phyloP scores from a whole-genome alignment of 2,113 vertebrate genomes.

The Ia io region DNA sequence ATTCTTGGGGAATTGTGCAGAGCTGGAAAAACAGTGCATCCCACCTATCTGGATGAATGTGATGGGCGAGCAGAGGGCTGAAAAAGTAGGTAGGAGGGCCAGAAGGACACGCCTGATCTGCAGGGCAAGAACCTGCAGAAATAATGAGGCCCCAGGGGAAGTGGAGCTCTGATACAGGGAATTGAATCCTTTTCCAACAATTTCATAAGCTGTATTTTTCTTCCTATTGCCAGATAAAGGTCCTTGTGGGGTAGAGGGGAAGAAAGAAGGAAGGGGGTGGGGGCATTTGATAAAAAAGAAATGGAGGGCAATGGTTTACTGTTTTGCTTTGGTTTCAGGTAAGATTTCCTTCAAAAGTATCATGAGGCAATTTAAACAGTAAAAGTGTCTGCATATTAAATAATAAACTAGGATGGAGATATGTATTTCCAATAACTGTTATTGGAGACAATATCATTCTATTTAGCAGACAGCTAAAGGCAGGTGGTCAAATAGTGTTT shows the following conservation, averaged over 20 bases:
- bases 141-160: conserved; percentile 75
- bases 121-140: conserved; percentile 66
- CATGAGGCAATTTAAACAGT: not conserved
- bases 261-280: not conserved
- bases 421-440: not conserved
- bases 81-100: conserved; percentile 33
- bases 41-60: not conserved
- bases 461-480: conserved; percentile 35
- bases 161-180: conserved; percentile 55
- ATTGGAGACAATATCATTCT: not conserved
- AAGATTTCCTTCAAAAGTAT: conserved; percentile 25
- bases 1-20: not conserved
- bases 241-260: conserved; percentile 7
- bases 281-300: conserved; percentile 45
- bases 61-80: not conserved
- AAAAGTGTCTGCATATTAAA: not conserved
- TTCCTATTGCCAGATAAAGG: conserved; percentile 57
- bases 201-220: conserved; percentile 59
- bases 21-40: not conserved
- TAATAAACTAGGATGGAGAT: not conserved
- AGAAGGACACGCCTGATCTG: conserved; percentile 59
- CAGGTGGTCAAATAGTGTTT: not conserved
- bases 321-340: not conserved
- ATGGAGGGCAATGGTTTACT: not conserved
- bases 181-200: conserved; percentile 63